Evolutionary conservation across 2,113 vertebrate species (phyloP), one percentile per base, ranked within the genome.

Genomic region (Poeciliopsis retropinna): DNA sequence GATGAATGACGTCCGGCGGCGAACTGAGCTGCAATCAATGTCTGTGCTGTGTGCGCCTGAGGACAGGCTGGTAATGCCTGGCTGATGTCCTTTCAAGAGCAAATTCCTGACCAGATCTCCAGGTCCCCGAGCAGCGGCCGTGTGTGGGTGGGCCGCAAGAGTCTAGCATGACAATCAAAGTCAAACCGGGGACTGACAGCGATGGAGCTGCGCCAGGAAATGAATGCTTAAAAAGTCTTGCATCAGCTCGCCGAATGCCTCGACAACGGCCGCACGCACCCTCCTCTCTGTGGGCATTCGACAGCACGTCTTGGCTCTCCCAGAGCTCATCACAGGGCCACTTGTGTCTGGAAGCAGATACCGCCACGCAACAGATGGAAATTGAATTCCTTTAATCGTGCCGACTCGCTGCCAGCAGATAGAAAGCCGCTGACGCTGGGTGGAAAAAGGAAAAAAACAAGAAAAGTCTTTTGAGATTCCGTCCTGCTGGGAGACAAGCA

Each of bases 341-440:
- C 77, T 76, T 85, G 85, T 90, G 89, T 90, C 80, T 80, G 82
- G 77, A 60, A 65, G 72, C 34, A 72, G 76, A 90, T 73, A 87
- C 82, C 80, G 66, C 69, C 64, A 62, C 1, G 75, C 75, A 87
- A 87, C 88, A 86, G 89, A 92, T 88, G 81, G 85, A 89, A 87
- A 90, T 89, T 77, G 67, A 85, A 85, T 89, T 88, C 76, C 73
- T 86, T 88, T 90, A 87, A 82, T 91, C 82, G 41, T 67, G 41
- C 75, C 76, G 83, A 89, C 76, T 64, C 75, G 79, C 28, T 17
- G 77, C 69, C 73, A 71, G 81, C 57, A 64, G 76, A 75, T 64
- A 75, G 89, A 83, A 37, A 78, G 1, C 77, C 64, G 5, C 47
- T 27, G 63, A 79, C 61, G 64, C 10, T 27, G 57, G 2, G 22